Percentiles rank a stretch among this genome's conserved stretches.
Conservation (phyloP, 2,888 invertebrate genomes). For the Lasioglossum pauxillum region DNA sequence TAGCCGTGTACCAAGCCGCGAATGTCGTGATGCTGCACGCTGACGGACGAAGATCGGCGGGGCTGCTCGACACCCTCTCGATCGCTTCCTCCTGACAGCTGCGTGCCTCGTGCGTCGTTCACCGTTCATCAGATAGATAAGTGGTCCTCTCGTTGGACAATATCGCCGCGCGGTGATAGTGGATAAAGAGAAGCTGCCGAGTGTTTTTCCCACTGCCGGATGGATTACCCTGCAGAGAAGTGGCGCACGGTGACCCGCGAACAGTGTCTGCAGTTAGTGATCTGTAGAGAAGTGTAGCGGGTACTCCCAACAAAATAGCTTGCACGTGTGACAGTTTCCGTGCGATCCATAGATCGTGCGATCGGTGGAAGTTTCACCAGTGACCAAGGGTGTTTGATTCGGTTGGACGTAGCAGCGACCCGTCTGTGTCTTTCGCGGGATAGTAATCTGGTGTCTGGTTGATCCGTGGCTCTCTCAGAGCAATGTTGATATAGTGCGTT, state of each 20-base stretch:
- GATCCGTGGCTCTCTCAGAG: conserved; percentile 27
- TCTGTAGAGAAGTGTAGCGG: conserved; percentile 4
- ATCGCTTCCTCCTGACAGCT: conserved; percentile 69
- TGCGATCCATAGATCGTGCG: background rate
- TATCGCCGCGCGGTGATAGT: conserved; percentile 53
- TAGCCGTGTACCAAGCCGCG: conserved; percentile 20
- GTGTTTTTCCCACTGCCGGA: conserved; percentile 31
- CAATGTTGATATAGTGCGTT: conserved; percentile 57
- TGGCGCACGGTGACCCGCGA: conserved; percentile 37
- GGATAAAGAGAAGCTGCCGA: background rate
- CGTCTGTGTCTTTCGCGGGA: conserved; percentile 20
- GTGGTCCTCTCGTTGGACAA: conserved; percentile 50
- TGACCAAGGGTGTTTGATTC: background rate
- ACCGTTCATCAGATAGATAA: conserved; percentile 30
- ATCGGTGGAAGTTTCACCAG: background rate
- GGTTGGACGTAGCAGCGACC: conserved; percentile 13
- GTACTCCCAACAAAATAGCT: background rate
- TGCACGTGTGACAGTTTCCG: conserved; percentile 69
- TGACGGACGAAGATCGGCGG: conserved; percentile 61
- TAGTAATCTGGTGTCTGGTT: conserved; percentile 17
- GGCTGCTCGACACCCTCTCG: conserved; percentile 59
- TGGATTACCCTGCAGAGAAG: conserved; percentile 40
- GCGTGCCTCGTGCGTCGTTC: conserved; percentile 65
- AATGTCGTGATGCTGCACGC: conserved; percentile 69
- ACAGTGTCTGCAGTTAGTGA: conserved; percentile 46